Evolutionary conservation across 2,888 invertebrate genomes (phyloP).

Genomic region (Heliconius erato): DNA sequence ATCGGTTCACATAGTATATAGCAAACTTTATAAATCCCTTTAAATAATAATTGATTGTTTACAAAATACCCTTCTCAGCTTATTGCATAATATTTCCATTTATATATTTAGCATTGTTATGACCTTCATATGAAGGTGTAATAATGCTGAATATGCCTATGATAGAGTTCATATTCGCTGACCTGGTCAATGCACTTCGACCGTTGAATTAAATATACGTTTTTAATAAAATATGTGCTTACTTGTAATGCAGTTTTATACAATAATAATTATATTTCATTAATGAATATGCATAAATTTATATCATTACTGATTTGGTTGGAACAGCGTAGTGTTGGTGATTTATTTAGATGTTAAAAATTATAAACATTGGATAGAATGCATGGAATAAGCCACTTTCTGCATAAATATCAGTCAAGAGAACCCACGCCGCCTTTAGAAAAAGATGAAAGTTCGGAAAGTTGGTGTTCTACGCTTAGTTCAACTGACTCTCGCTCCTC

Average conservation of each 20-base stretch:
- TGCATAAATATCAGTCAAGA: conserved; percentile 72
- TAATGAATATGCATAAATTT: background rate
- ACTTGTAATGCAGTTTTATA: background rate
- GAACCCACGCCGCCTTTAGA: conserved; percentile 70
- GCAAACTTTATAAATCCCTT: background rate
- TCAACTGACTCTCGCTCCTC: conserved; percentile 63
- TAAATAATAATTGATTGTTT: background rate
- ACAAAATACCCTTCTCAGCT: background rate
- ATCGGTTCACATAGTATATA: conserved; percentile 14
- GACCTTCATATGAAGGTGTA: background rate
- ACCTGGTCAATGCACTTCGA: conserved; percentile 2
- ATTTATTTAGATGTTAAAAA: conserved; percentile 18
- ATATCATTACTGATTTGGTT: conserved; percentile 12
- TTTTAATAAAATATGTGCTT: background rate
- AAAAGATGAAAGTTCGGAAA: conserved; percentile 78
- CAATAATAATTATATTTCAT: background rate
- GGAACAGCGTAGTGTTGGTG: conserved; percentile 32
- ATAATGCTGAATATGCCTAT: conserved; percentile 1
- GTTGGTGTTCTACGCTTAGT: conserved; percentile 76
- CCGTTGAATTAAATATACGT: background rate
- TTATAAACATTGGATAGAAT: conserved; percentile 40
- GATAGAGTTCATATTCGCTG: background rate
- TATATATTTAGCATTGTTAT: background rate
- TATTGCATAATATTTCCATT: conserved; percentile 1
- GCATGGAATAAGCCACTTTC: conserved; percentile 71